A percentile compares a stretch with the other conserved stretches of the same genome.
phyloP scores from a whole-genome alignment of 2,113 vertebrate species.

The Alexandromys fortis region DNA sequence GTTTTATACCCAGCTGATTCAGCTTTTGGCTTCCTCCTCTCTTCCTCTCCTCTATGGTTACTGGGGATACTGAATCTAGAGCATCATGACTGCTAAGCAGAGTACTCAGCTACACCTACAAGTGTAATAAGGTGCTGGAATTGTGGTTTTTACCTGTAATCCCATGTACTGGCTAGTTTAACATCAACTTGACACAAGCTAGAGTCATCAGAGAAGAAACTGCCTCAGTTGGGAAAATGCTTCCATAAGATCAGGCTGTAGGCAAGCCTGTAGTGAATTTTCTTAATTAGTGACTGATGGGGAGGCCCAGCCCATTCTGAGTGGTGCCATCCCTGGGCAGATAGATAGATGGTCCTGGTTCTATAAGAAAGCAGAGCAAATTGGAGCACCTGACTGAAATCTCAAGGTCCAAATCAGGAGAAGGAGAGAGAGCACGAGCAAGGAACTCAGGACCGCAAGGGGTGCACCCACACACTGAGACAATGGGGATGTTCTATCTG shows the following conservation, averaged over 20 bases:
- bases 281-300: not conserved
- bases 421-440: too few species aligned
- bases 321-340: not conserved
- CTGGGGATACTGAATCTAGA: not conserved
- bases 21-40: not conserved
- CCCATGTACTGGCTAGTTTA: not conserved
- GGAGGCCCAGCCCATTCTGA: not conserved
- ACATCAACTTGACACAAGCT: not conserved
- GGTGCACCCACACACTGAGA: too few species aligned
- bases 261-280: not conserved
- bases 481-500: too few species aligned
- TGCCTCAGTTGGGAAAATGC: too few species aligned
- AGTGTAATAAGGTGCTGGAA: not conserved
- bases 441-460: too few species aligned
- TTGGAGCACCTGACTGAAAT: too few species aligned
- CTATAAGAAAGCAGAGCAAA: not conserved
- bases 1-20: slow-evolving; percentile 26
- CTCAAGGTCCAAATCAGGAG: too few species aligned
- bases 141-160: not conserved
- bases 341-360: not conserved
- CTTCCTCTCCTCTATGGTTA: not conserved
- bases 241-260: too few species aligned
- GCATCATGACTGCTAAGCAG: not conserved
- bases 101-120: not conserved
- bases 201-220: not conserved